phyloP scores from a whole-genome alignment of 2,113 vertebrate species.

The Seriola dumerili region DNA sequence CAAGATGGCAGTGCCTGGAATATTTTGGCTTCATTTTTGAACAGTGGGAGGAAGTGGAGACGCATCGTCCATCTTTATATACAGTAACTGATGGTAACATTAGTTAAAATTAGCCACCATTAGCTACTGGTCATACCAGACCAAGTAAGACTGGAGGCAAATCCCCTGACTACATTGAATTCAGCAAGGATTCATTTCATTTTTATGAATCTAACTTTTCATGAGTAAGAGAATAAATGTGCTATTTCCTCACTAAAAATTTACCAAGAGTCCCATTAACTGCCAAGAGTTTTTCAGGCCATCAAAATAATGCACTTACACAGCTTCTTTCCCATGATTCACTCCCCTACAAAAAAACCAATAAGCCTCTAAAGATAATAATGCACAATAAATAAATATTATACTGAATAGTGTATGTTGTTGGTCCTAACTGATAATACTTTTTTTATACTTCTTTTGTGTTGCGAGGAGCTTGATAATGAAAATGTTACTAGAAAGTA shows the following conservation, averaged over 20 bases:
- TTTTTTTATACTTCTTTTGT: neutral
- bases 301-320: neutral
- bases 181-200: neutral
- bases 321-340: neutral
- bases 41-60: too few relatives aligned
- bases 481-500: conserved; percentile 20
- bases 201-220: neutral
- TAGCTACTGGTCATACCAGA: neutral
- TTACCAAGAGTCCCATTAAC: neutral
- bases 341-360: neutral
- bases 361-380: neutral
- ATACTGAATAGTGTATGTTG: neutral
- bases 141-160: neutral
- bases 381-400: neutral
- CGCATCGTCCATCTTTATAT: too few relatives aligned
- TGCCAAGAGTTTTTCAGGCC: neutral
- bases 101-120: neutral
- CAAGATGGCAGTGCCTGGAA: too few relatives aligned
- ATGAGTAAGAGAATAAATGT: neutral
- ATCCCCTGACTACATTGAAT: neutral
- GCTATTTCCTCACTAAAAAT: neutral
- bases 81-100: too few relatives aligned
- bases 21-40: too few relatives aligned
- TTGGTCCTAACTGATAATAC: neutral
- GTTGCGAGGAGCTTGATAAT: neutral